These are phyloP conservation scores for Marasmarcha lunaedactyla DNA, from an alignment of 2,888 invertebrate species.

Conservation along the genomic window DNA sequence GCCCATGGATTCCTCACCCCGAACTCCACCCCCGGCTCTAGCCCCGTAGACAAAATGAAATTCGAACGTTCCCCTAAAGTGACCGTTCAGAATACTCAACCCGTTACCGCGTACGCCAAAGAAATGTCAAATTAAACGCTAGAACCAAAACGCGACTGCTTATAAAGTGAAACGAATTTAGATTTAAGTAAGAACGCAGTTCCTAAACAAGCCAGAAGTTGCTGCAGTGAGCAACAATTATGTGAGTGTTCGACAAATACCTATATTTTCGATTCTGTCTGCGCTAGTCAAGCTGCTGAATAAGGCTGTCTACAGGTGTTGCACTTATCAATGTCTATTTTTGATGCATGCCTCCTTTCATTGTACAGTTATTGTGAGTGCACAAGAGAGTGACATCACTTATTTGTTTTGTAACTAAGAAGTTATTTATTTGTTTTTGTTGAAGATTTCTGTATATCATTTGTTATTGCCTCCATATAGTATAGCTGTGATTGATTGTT, in stretches of 20 bases:
- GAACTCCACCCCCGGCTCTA: slow-evolving; percentile 52
- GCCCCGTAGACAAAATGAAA: slow-evolving; percentile 36
- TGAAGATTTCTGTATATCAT: not conserved
- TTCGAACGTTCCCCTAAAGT: slow-evolving; percentile 40
- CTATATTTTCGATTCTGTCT: too few relatives aligned
- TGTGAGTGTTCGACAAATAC: too few relatives aligned
- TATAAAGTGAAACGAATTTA: not conserved
- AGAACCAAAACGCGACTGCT: slow-evolving; percentile 5
- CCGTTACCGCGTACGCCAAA: slow-evolving; percentile 23
- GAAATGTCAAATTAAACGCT: slow-evolving; percentile 22
- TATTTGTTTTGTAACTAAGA: slow-evolving; percentile 2
- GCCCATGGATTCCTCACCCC: slow-evolving; percentile 59
- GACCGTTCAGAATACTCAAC: slow-evolving; percentile 33
- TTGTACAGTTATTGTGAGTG: not conserved
- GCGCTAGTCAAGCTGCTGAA: too few relatives aligned
- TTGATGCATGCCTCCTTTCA: not conserved
- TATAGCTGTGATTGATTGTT: not conserved
- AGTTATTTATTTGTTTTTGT: slow-evolving; percentile 2
- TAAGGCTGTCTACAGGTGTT: too few relatives aligned
- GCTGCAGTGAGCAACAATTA: too few relatives aligned
- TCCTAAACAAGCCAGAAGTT: not conserved
- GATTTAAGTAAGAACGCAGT: slow-evolving; percentile 2
- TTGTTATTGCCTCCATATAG: slow-evolving; percentile 2
- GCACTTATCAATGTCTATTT: not conserved
- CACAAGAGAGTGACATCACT: slow-evolving; percentile 1